Evolutionary conservation across 2,113 vertebrate genomes (phyloP), one percentile per base, ranked within the genome.

Genomic region (Petaurus breviceps): DNA sequence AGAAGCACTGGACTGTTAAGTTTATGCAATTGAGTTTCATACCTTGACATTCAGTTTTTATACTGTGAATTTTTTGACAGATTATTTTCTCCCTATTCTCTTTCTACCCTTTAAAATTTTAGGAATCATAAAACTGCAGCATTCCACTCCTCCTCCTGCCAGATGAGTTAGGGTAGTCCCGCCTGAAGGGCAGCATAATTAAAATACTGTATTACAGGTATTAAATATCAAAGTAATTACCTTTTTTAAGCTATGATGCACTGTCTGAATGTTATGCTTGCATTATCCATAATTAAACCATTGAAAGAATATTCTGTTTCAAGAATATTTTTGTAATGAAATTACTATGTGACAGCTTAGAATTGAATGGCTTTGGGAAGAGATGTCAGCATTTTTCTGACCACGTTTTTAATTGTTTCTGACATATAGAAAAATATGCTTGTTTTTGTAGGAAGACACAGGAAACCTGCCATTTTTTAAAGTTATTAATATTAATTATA

Each of bases 371-470:
- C 52, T 50, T 96, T 94, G 94, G 47, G 77, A 92, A 57, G 92
- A 96, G 49, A 51, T 68, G 89, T 92, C 91, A 92, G 24, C 55
- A 90, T 90, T 94, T 54, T 95, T 84, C 43, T 95, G 94, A 96
- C 91, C 7, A 84, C 1, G 91, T 55, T 93, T 93, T 94, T 90
- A 96, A 94, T 94, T 92, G 61, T 91, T 93, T 97, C 50, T 96
- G 54, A 96, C 84, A 68, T 94, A 23, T 47, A 94, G 77, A 93
- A 97, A 97, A 90, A 61, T 90, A 9, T 97, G 96, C n/a, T 24
- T 19, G 51, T 77, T 97, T 91, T 91, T 43, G 91, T 51, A 94
- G 94, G 51, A 89, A 97, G 43, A 89, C 92, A 96, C 93, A 6
- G 94, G 93, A 84, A 54, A 47, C 91, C 53, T 95, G 92, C 53